Percentiles rank a stretch among this genome's conserved stretches.
These are phyloP conservation scores for Sialis lutaria DNA, from an alignment of 2,888 invertebrate genomes.

Conservation along the genomic window DNA sequence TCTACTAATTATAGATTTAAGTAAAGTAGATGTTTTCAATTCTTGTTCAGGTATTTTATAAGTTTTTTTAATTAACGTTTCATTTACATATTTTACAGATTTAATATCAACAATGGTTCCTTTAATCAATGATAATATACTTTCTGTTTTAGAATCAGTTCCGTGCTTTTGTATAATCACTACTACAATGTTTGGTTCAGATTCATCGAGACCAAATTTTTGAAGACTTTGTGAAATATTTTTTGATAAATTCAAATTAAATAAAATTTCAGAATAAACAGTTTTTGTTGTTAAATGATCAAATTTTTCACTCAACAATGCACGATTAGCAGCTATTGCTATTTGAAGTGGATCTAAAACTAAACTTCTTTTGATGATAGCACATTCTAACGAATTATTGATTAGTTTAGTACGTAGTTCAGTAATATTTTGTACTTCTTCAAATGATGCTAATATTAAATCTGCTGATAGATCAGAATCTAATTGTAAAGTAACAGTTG, in stretches of 20 bases:
- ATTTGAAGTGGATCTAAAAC: constrained; percentile 43
- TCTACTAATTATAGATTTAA: constrained; percentile 44
- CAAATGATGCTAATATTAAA: constrained; percentile 18
- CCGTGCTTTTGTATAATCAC: constrained; percentile 22
- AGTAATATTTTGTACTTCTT: constrained; percentile 37
- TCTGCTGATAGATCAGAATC: background rate
- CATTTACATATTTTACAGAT: constrained; percentile 28
- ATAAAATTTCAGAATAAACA: constrained; percentile 46
- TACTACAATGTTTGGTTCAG: constrained; percentile 28
- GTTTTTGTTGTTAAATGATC: constrained; percentile 37
- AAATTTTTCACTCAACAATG: constrained; percentile 30
- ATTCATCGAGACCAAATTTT: constrained; percentile 41
- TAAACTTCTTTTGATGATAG: constrained; percentile 39
- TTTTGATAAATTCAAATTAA: constrained; percentile 46
- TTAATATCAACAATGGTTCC: constrained; percentile 34
- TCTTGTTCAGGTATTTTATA: constrained; percentile 42
- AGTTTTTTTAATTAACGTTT: constrained; percentile 31
- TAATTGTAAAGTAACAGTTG: background rate
- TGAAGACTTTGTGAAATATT: constrained; percentile 50
- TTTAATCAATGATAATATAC: constrained; percentile 29
- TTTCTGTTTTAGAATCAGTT: constrained; percentile 14
- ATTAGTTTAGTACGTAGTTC: constrained; percentile 34
- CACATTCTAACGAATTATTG: constrained; percentile 38
- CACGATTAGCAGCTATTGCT: constrained; percentile 48
- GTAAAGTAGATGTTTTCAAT: constrained; percentile 23